phyloP scores from a whole-genome alignment of 2,113 vertebrate species.

The Grammomys surdaster region DNA sequence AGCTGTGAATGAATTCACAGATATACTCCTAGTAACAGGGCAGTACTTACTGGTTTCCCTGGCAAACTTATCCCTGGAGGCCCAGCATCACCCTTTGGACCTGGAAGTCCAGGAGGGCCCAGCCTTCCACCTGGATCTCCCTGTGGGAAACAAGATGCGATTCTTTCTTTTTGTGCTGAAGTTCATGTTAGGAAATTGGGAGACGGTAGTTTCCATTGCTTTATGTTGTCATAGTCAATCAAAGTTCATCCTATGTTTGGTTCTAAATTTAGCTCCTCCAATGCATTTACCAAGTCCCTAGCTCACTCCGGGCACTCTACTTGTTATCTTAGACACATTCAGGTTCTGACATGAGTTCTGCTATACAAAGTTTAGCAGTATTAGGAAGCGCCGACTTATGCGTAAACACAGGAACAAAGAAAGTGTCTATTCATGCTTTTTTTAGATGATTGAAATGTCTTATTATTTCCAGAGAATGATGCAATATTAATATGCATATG shows the following conservation, averaged over 20 bases:
- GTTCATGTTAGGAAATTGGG: neutral
- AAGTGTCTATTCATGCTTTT: neutral
- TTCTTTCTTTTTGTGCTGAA: neutral
- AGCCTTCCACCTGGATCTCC: constrained; percentile 91
- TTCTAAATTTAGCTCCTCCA: neutral
- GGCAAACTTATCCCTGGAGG: constrained; percentile 88
- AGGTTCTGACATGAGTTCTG: neutral
- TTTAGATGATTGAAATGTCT: neutral
- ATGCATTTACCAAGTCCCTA: neutral
- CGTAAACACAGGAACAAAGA: neutral
- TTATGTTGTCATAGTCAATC: neutral
- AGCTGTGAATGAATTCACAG: neutral
- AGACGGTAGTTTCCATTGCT: neutral
- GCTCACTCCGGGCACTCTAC: neutral
- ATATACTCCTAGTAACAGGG: neutral
- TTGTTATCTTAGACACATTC: neutral
- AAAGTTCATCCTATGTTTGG: neutral
- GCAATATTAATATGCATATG: neutral
- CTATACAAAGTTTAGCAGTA: neutral
- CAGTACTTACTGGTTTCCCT: constrained; percentile 88
- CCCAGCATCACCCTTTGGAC: constrained; percentile 95
- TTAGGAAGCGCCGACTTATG: neutral
- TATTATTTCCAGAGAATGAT: neutral
- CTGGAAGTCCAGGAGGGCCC: constrained; percentile 91
- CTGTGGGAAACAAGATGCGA: constrained; percentile 83